These are phyloP conservation scores for Muraenolepis orangiensis DNA, from an alignment of 2,797 vertebrate genomes.

Conservation along the genomic window DNA sequence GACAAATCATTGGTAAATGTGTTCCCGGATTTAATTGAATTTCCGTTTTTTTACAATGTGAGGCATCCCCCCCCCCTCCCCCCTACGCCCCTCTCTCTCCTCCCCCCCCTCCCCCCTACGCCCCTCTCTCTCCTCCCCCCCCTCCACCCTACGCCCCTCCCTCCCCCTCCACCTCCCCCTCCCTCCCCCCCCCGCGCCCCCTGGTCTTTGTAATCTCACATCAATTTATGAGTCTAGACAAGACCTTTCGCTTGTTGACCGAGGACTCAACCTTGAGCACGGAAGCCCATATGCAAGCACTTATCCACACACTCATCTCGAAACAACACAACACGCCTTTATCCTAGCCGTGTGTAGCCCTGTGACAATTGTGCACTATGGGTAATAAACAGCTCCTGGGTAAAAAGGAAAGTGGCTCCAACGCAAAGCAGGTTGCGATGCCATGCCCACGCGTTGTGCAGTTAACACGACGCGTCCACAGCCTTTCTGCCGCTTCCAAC, in stretches of 20 bases:
- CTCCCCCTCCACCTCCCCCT: too few species aligned
- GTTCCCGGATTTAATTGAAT: neutral
- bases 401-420: neutral
- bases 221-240: neutral
- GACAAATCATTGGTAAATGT: neutral
- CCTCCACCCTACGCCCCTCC: too few species aligned
- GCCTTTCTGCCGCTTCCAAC: too few species aligned
- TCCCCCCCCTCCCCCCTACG: too few species aligned
- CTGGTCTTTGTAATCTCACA: conserved; percentile 1
- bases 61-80: too few species aligned
- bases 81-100: too few species aligned
- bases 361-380: neutral
- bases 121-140: too few species aligned
- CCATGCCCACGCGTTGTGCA: neutral
- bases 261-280: neutral
- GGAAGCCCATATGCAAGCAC: neutral
- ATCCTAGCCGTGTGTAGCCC: neutral
- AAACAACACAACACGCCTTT: too few species aligned
- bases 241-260: neutral
- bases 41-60: neutral
- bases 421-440: neutral
- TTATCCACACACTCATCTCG: too few species aligned
- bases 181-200: too few species aligned
- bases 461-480: neutral
- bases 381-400: neutral